phyloP scores from a whole-genome alignment of 2,113 vertebrate species.

The Centrocercus urophasianus region DNA sequence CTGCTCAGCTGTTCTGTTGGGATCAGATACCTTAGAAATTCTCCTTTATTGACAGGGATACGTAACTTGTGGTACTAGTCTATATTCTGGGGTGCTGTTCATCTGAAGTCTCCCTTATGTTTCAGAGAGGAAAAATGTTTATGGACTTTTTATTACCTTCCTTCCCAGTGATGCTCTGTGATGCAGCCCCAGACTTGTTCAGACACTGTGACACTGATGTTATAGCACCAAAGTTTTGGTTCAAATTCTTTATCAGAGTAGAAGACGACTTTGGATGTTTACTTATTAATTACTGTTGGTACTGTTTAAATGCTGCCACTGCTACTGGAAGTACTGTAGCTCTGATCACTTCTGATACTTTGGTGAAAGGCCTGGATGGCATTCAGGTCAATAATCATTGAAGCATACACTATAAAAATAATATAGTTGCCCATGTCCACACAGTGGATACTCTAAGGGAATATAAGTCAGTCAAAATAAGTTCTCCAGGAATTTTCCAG shows the following conservation, averaged over 20 bases:
- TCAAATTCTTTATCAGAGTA: not conserved
- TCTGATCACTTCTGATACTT: not conserved
- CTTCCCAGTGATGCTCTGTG: not conserved
- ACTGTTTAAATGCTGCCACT: not conserved
- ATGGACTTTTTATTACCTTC: not conserved
- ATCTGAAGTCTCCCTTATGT: not conserved
- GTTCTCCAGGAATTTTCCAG: not conserved
- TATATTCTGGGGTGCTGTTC: rapidly evolving
- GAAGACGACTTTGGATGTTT: not conserved
- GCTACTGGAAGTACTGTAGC: not conserved
- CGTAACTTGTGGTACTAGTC: rapidly evolving
- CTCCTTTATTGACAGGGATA: not conserved
- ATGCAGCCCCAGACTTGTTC: not conserved
- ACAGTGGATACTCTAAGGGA: not conserved
- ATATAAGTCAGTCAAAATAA: not conserved
- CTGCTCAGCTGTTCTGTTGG: not conserved
- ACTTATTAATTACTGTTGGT: not conserved
- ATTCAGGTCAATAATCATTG: not conserved
- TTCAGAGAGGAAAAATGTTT: not conserved
- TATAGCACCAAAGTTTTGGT: not conserved
- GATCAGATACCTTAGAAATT: not conserved
- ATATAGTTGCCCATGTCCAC: not conserved
- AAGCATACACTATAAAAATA: not conserved
- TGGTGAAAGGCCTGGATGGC: not conserved
- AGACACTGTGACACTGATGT: rapidly evolving